Percentiles rank a stretch among this genome's conserved stretches.
These are phyloP conservation scores for Dinoponera quadriceps DNA, from an alignment of 1,140 invertebrate species.

Conservation along the genomic window DNA sequence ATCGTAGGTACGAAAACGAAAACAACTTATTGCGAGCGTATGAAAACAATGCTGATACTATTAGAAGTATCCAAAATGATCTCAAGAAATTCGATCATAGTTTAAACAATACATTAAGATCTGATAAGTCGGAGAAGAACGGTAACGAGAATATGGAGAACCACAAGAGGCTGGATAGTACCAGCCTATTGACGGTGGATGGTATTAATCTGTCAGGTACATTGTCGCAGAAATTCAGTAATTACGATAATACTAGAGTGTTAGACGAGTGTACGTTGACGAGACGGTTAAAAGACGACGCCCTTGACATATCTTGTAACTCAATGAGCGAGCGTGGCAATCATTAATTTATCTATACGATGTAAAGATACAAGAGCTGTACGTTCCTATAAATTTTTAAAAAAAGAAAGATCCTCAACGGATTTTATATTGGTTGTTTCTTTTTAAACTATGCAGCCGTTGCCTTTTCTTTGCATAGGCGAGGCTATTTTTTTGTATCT, in stretches of 20 bases:
- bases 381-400: constrained; percentile 60
- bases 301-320: constrained; percentile 78
- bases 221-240: constrained; percentile 78
- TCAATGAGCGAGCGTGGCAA: constrained; percentile 77
- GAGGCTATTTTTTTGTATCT: constrained; percentile 32
- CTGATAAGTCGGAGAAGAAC: constrained; percentile 79
- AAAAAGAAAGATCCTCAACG: constrained; percentile 17
- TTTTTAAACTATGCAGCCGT: constrained; percentile 6
- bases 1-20: constrained; percentile 81
- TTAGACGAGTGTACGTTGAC: constrained; percentile 77
- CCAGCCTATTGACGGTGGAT: constrained; percentile 71
- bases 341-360: constrained; percentile 70
- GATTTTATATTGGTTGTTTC: constrained; percentile 15
- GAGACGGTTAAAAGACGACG: constrained; percentile 76
- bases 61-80: constrained; percentile 82
- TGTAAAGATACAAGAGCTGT: constrained; percentile 57
- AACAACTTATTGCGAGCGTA: constrained; percentile 78
- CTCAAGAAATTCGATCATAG: constrained; percentile 81
- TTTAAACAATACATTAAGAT: constrained; percentile 80
- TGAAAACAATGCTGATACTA: constrained; percentile 76
- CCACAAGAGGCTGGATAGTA: constrained; percentile 69
- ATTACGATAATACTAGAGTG: constrained; percentile 79
- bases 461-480: background rate
- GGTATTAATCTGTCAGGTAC: constrained; percentile 77
- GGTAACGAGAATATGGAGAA: constrained; percentile 81